Evolutionary conservation across 2,113 vertebrate genomes (phyloP), one percentile per base, ranked within the genome.

Genomic region (Cnemophilus loriae): DNA sequence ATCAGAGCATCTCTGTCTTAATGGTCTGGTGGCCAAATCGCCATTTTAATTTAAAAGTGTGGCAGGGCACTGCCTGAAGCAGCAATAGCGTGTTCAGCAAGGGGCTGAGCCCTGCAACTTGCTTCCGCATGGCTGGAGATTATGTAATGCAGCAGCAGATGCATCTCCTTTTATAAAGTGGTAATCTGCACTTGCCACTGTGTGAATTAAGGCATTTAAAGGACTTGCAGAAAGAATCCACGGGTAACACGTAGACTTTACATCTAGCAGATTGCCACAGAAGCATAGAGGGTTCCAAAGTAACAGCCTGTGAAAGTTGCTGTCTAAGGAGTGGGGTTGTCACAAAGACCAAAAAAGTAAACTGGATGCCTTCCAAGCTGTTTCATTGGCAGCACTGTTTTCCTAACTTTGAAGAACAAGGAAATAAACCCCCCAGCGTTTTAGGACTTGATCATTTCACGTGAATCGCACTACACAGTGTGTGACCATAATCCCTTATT

Each of bases 101-200:
- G 74, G 79, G 74, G 42, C 78, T 80, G 88, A 93, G 33, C 73
- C 60, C 64, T 85, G 81, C 63, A 70, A 16, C 70, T 80, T 35
- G 30, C 28, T 91, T 93, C 92, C 3, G 16, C 6, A 6, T 89
- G 95, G 87, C 92, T 93, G 70, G 69, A 47, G 67, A 82, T 97
- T 97, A 95, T 82, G 71, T 97, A 96, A 97, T 75, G 35, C 70
- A 30, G 35, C 68, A 74, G 79, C 91, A 96, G 93, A 93, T 93
- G 63, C 47, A 69, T 50, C 64, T 79, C 46, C 49, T 33, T 78
- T 61, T 76, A 88, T 68, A 61, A 91, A 83, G 46, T 73, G 80
- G 84, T 53, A 75, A 91, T 84, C 82, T 90, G 33, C 10, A 3
- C 35, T 94, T 56, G 55, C 27, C 15, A 13, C 41, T 60, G 2